These are phyloP conservation scores for Prunella strophiata DNA, from an alignment of 2,797 vertebrate genomes.

Conservation along the genomic window DNA sequence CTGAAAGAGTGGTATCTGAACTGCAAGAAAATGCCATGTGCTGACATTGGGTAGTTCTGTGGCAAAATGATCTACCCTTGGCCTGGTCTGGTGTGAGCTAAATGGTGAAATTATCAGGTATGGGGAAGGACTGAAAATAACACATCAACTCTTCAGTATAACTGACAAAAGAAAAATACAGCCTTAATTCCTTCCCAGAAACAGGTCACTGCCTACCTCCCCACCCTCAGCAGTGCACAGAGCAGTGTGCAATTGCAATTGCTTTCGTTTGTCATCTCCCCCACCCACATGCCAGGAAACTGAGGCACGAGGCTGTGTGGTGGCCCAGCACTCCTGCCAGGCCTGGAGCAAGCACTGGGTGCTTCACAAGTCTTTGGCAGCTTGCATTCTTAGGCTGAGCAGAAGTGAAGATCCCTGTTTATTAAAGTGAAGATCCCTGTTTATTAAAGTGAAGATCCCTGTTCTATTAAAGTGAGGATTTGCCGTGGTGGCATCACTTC, in stretches of 20 bases:
- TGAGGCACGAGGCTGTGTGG: background rate
- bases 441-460: background rate
- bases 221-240: background rate
- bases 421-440: accelerated
- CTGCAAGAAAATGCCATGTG: background rate
- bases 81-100: background rate
- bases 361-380: background rate
- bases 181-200: background rate
- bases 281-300: background rate
- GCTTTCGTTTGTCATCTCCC: background rate
- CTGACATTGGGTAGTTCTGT: background rate
- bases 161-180: background rate
- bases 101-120: background rate
- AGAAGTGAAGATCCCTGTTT: background rate
- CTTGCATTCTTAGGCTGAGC: background rate
- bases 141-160: background rate
- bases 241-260: background rate
- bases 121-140: background rate
- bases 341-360: background rate
- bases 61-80: background rate
- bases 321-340: background rate
- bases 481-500: background rate
- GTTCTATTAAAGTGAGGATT: too few relatives aligned
- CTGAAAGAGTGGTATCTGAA: background rate
- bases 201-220: background rate